A percentile compares a stretch with the other conserved stretches of the same genome.
Evolutionary conservation across 2,113 vertebrate species (phyloP).

Genomic region (Chaetorhynchus papuensis): DNA sequence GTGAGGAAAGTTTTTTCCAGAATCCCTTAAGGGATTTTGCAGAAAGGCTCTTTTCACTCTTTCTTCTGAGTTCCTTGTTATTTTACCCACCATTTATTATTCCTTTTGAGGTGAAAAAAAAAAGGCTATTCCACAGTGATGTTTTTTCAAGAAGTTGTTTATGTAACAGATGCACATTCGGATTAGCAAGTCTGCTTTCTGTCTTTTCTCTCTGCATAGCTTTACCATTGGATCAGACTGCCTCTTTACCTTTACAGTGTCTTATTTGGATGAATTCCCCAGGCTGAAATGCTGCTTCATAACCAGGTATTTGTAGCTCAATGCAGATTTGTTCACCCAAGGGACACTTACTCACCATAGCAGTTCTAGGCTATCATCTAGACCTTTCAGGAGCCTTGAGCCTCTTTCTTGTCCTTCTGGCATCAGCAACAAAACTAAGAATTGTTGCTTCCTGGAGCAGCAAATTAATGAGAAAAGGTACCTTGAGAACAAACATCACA

Average conservation of each 20-base stretch:
- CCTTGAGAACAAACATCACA: background rate
- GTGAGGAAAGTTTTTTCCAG: background rate
- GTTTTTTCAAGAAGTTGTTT: background rate
- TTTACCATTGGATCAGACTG: background rate
- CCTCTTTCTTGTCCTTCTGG: background rate
- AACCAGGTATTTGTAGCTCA: background rate
- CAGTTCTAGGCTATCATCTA: background rate
- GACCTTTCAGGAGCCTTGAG: background rate
- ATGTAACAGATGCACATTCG: background rate
- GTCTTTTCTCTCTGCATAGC: background rate
- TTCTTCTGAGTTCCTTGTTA: background rate
- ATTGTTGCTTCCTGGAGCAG: background rate
- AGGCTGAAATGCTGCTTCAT: background rate
- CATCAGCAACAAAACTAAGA: background rate
- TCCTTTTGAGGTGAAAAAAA: background rate
- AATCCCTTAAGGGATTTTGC: background rate
- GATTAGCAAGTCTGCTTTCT: background rate
- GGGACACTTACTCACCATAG: background rate
- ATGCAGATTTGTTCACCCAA: background rate
- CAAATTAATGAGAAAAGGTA: background rate
- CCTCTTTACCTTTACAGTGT: fast-evolving
- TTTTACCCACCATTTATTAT: background rate
- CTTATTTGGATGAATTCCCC: background rate
- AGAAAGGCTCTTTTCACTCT: background rate
- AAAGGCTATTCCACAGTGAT: background rate